A percentile compares a stretch with the other conserved stretches of the same genome.
Evolutionary conservation across 2,797 vertebrate genomes (phyloP).

Genomic region (Acanthornis magna): DNA sequence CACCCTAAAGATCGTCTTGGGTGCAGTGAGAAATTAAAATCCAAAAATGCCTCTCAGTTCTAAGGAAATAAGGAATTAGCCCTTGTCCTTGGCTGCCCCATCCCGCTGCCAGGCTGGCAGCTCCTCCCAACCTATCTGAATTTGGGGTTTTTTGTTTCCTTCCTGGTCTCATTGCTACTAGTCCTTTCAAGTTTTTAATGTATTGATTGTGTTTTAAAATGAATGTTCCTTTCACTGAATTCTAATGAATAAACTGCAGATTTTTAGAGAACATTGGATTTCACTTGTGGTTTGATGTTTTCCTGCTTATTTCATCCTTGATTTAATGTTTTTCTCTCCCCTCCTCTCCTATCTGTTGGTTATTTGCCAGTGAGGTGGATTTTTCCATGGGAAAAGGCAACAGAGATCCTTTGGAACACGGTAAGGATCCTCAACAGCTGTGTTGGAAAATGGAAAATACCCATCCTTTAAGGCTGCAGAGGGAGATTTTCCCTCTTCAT

Average conservation of each 20-base stretch:
- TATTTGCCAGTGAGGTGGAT: background rate
- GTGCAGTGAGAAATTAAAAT: background rate
- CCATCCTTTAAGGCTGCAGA: background rate
- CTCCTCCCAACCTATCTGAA: background rate
- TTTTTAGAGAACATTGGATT: constrained; percentile 51
- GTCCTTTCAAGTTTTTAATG: constrained; percentile 49
- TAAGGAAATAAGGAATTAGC: background rate
- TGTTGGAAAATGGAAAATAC: background rate
- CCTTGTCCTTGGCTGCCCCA: background rate
- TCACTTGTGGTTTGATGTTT: background rate
- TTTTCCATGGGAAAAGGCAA: background rate
- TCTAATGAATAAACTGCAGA: constrained; percentile 75
- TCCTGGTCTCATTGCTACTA: background rate
- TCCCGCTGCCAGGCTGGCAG: background rate
- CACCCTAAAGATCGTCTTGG: background rate
- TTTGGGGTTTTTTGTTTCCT: background rate
- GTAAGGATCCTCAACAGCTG: background rate
- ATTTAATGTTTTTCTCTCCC: background rate
- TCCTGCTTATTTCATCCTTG: background rate
- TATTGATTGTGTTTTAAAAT: constrained; percentile 67
- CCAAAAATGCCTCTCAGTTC: background rate
- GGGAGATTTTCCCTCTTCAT: background rate
- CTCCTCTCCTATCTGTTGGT: background rate
- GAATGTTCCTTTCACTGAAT: constrained; percentile 71
- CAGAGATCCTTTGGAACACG: background rate